Evolutionary conservation across 2,113 vertebrate species (phyloP).

Genomic region (Sinosuthora webbiana): DNA sequence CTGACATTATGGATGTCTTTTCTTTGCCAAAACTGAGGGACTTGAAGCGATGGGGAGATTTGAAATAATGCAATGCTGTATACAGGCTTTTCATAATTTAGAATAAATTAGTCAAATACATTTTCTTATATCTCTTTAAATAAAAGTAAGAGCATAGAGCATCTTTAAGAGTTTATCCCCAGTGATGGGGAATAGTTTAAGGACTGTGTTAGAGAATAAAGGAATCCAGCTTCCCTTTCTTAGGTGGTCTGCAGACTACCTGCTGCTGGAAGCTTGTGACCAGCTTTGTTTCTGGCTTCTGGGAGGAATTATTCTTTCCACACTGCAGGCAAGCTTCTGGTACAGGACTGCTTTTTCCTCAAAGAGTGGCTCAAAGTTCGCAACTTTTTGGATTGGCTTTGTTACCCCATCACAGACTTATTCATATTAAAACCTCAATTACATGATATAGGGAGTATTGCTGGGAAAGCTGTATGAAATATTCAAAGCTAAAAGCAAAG

Average conservation of each 20-base stretch:
- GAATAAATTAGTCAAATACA: background rate
- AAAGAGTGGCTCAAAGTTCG: background rate
- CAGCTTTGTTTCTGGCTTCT: background rate
- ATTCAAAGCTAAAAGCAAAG: background rate
- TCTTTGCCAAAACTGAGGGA: background rate
- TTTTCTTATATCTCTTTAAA: background rate
- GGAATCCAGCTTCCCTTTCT: background rate
- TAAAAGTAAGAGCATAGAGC: background rate
- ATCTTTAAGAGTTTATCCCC: background rate
- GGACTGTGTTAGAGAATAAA: background rate
- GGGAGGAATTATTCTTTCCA: background rate
- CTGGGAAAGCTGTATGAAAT: background rate
- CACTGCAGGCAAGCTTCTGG: background rate
- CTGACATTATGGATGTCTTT: background rate
- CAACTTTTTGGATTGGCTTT: background rate
- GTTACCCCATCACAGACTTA: background rate
- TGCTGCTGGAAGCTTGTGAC: background rate
- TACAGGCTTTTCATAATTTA: background rate
- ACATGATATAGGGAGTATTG: background rate
- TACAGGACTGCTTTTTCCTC: background rate
- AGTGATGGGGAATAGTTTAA: background rate
- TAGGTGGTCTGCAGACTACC: background rate
- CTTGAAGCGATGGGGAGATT: background rate
- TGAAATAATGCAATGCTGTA: background rate
- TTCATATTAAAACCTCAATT: background rate